phyloP scores from a whole-genome alignment of 1,140 invertebrate species.

The Drosophila melanogaster region Release_6_plus_ISO1_MT NT_033779.5:20722501-20723000 shows the following conservation, averaged over 20 bases:
- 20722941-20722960: conserved; percentile 60
- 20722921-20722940: conserved; percentile 1
- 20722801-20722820: conserved; percentile 58
- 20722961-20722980: conserved; percentile 55
- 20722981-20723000: conserved; percentile 54
- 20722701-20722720: conserved; percentile 48
- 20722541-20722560: background rate
- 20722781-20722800: too few relatives aligned
- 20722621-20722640: conserved; percentile 69
- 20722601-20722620: conserved; percentile 23
- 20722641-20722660: conserved; percentile 71
- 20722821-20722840: conserved; percentile 38
- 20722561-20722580: background rate
- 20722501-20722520: too few relatives aligned
- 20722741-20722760: conserved; percentile 57
- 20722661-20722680: conserved; percentile 70
- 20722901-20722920: conserved; percentile 33
- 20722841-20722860: conserved; percentile 34
- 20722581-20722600: conserved; percentile 14
- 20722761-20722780: conserved; percentile 67
- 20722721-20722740: conserved; percentile 17
- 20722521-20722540: background rate
- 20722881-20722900: conserved; percentile 65
- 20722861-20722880: conserved; percentile 54
- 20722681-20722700: conserved; percentile 53